A percentile compares a stretch with the other conserved stretches of the same genome.
Evolutionary conservation across 30 jellyfish, hydroid and myxozoan genomes (phyloP).

Genomic region (Pelagia noctiluca): DNA sequence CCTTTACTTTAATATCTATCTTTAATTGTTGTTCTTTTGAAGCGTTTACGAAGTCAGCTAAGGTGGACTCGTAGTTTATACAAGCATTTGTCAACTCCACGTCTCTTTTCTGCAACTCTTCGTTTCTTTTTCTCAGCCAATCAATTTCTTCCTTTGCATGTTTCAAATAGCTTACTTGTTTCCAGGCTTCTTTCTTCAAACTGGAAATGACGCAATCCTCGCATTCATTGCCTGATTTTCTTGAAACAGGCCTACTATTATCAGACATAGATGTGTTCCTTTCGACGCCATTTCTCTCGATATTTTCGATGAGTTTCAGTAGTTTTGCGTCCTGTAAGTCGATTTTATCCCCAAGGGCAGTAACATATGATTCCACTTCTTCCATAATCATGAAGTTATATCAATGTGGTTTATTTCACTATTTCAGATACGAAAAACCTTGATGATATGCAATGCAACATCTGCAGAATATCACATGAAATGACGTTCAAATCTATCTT

Average conservation of each 20-base stretch:
- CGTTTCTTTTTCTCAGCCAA: constrained; percentile 38
- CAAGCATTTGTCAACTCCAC: constrained; percentile 33
- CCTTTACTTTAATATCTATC: constrained; percentile 20
- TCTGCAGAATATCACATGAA: too few species aligned
- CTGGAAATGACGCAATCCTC: constrained; percentile 12
- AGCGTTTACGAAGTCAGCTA: constrained; percentile 16
- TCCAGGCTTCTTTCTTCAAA: not conserved
- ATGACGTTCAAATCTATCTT: too few species aligned
- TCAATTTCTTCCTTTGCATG: constrained; percentile 22
- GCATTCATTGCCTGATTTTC: not conserved
- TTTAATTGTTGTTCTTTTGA: constrained; percentile 34
- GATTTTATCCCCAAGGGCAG: not conserved
- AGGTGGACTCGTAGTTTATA: constrained; percentile 23
- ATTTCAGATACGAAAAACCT: too few species aligned
- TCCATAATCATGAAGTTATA: not conserved
- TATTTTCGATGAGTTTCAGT: not conserved
- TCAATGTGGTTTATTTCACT: too few species aligned
- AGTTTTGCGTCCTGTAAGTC: not conserved
- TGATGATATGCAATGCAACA: too few species aligned
- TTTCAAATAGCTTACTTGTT: not conserved
- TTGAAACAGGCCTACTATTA: too few species aligned
- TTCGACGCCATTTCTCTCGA: not conserved
- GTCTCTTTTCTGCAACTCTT: constrained; percentile 31
- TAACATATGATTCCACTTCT: not conserved
- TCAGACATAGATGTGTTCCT: not conserved